Conservation (phyloP, 1,140 invertebrate genomes). For the Solenopsis fugax region DNA sequence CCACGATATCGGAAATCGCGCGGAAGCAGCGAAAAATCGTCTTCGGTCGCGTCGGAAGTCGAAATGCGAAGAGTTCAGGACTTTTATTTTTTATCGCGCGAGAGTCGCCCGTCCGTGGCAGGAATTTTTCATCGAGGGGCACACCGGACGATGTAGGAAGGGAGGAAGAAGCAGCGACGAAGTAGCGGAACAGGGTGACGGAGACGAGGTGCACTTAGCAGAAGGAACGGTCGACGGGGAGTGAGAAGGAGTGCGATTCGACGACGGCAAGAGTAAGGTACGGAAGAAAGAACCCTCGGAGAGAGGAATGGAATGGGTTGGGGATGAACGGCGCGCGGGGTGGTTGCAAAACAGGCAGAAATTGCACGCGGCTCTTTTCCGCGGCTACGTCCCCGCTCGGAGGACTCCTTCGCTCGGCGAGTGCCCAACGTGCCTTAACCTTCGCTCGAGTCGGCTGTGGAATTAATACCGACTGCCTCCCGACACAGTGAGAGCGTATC, state of each 20-base stretch:
- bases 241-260: slow-evolving; percentile 36
- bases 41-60: slow-evolving; percentile 23
- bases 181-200: slow-evolving; percentile 66
- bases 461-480: slow-evolving; percentile 76
- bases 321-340: slow-evolving; percentile 10
- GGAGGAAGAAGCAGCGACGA: slow-evolving; percentile 60
- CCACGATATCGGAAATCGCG: slow-evolving; percentile 18
- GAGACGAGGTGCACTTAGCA: slow-evolving; percentile 77
- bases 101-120: slow-evolving; percentile 56
- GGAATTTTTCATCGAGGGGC: slow-evolving; percentile 75
- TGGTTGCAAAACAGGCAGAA: slow-evolving; percentile 47
- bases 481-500: slow-evolving; percentile 67
- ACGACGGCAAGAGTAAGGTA: slow-evolving; percentile 54
- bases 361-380: slow-evolving; percentile 59
- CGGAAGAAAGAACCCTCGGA: slow-evolving; percentile 61
- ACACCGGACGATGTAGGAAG: slow-evolving; percentile 43
- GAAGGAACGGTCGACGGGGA: slow-evolving; percentile 43
- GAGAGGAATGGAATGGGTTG: slow-evolving; percentile 18
- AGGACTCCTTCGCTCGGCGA: neutral
- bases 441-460: slow-evolving; percentile 59
- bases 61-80: slow-evolving; percentile 59
- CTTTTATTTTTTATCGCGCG: slow-evolving; percentile 69
- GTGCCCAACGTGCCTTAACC: slow-evolving; percentile 26
- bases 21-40: slow-evolving; percentile 29
- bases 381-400: slow-evolving; percentile 31